phyloP scores from a whole-genome alignment of 2,113 vertebrate genomes.

The Rhabdornis inornatus region DNA sequence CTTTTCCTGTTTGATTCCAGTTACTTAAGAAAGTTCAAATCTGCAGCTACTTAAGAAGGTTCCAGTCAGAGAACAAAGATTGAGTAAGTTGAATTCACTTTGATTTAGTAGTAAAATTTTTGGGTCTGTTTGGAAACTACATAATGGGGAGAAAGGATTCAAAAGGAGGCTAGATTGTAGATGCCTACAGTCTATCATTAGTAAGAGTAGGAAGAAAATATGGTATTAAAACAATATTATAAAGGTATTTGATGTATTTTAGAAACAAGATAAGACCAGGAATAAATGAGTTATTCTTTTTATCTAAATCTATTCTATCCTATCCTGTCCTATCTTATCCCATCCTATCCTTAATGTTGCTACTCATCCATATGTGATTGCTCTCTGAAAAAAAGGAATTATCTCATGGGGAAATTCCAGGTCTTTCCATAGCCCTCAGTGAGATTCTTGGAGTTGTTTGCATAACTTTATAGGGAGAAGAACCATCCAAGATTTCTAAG shows the following conservation, averaged over 20 bases:
- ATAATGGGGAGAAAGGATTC: background rate
- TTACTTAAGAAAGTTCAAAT: background rate
- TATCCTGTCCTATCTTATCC: background rate
- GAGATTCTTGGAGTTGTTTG: background rate
- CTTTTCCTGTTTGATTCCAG: background rate
- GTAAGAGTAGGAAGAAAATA: background rate
- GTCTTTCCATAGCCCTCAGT: background rate
- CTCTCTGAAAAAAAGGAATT: background rate
- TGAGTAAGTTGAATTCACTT: background rate
- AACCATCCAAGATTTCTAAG: background rate
- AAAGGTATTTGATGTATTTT: background rate
- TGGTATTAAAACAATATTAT: background rate
- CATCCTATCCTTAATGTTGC: background rate
- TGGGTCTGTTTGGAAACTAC: background rate
- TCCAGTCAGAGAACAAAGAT: background rate
- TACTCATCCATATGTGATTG: rapidly evolving
- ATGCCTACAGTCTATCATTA: background rate
- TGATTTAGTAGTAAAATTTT: background rate
- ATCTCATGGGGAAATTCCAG: background rate
- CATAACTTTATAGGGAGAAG: background rate
- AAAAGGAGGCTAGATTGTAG: background rate
- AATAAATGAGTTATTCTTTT: background rate
- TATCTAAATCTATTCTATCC: no score
- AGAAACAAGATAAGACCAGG: background rate
- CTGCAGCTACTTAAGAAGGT: background rate